Base-by-base conservation (phyloP, 2,113 vertebrate species). In the Camelus dromedarius region DNA sequence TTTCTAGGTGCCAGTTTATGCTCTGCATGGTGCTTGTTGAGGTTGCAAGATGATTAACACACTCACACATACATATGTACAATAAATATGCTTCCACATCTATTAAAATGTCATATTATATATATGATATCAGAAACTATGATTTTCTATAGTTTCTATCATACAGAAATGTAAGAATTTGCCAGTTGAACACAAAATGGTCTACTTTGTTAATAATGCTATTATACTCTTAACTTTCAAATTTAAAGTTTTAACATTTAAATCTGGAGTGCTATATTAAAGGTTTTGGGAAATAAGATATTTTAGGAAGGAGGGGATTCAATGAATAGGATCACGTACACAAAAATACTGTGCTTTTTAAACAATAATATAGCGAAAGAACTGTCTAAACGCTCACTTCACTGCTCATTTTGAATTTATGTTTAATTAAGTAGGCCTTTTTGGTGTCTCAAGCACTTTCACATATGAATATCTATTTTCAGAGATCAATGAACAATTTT, bases 1-100 rank as follows among this genome's bases (percentile, higher is more conserved):
- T 98, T 93, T 56, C 96, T 97, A 48, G 48, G 94, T 98, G 62
- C 87, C 75, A 95, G 96, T 96, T 98, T 98, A 95, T 98, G 97
- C 66, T 84, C 81, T 83, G 84, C 2, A 30, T n/a, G 13, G 91
- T 79, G 30, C 7, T 93, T 96, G 22, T 2, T 85, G 93, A 84
- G 64, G 54, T 95, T 54, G 22, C 28, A 62, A 10, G 77, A 15
- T 87, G 88, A 98, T 42, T 42, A 42, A 66, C 15, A 90, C 16
- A 67, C 38, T 66, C 13, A 85, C 35, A 72, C 28, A 60, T 30
- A 60, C 16, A 52, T n/a, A 52, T 35, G 20, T 32, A 12, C 28
- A 67, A 76, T 24, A 58, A 38, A 72, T 5, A 18, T n/a, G 6
- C 42, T 52, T 75, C 3, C 35, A 13, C 67, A 50, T 50, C 2